Evolutionary conservation across 2,113 vertebrate genomes (phyloP), one percentile per base, ranked within the genome.

Genomic region (Mormoops blainvillei): DNA sequence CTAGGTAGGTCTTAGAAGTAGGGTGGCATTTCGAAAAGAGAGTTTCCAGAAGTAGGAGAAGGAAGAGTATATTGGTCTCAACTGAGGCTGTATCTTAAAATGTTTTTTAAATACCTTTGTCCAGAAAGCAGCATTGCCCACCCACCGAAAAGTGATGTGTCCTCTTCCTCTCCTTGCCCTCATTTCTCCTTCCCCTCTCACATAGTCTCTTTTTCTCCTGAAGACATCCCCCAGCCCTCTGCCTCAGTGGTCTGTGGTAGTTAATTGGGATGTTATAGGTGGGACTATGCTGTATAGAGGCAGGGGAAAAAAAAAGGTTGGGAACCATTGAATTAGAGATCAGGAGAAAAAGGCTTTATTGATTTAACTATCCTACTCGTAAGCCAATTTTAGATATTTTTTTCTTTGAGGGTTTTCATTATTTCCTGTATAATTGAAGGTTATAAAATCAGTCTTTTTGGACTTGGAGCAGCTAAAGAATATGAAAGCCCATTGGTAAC

Each of bases 371-470:
- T 65, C 24, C 43, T 31, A 9, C 33, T 68, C 82, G 1, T 31
- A 73, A 50, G 65, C 61, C 8, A 28, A 3, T 45, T 56, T 65
- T 50, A 88, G n/a, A 15, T 31, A 41, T 33, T 91, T 93, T 50
- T 95, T 91, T 54, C 31, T 88, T 88, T 78, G 61, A 54, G 20
- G 8, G 56, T 95, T 87, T 96, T 70, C 77, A 26, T 70, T 80
- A 18, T 38, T 45, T 93, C n/a, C 45, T 82, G 1, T 65, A 26
- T 31, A 20, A 31, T 22, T 71, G 19, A 33, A 84, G 48, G 31
- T 68, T 78, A 68, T 82, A 48, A 76, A 89, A 52, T 77, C 48
- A 90, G 43, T 77, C 56, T 90, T 86, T 71, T 52, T 22, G 63
- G 48, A 58, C 31, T 90, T 87, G 36, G 50, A 58, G 28, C 78